Conservation (phyloP, 2,113 vertebrate genomes). For the Varanus komodoensis region DNA sequence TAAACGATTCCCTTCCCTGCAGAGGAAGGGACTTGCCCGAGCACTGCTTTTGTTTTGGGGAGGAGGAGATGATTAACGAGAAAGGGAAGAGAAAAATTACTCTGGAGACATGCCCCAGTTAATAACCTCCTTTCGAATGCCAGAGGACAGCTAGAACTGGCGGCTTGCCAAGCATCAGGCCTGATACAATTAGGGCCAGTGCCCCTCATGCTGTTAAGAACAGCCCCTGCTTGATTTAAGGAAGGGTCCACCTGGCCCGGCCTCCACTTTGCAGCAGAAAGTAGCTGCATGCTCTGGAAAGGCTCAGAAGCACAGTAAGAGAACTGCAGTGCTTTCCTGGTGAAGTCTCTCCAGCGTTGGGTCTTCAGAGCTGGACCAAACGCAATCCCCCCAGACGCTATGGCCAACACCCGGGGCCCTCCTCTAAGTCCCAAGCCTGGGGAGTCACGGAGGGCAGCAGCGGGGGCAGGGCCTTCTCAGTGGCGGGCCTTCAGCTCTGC, state of each 20-base stretch:
- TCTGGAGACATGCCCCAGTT: neutral
- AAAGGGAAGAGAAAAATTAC: neutral
- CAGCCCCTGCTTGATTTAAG: neutral
- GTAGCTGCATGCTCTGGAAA: neutral
- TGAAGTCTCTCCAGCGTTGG: neutral
- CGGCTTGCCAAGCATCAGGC: neutral
- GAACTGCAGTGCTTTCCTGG: neutral
- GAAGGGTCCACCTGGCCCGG: neutral
- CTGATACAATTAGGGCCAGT: neutral
- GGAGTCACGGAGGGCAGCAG: no score
- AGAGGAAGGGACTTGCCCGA: neutral
- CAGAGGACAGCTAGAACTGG: no score
- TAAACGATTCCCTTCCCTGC: neutral
- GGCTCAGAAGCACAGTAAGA: neutral
- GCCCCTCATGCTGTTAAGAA: no score
- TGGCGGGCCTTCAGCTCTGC: no score
- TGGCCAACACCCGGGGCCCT: no score
- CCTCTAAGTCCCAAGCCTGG: no score
- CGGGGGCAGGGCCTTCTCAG: no score
- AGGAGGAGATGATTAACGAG: neutral
- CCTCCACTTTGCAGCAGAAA: neutral
- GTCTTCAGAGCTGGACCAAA: no score
- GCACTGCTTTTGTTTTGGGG: neutral
- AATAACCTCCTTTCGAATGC: neutral
- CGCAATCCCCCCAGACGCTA: no score